Evolutionary conservation across 2,113 vertebrate genomes (phyloP).

Genomic region (rabbit (Oryctolagus cuniculus)): DNA sequence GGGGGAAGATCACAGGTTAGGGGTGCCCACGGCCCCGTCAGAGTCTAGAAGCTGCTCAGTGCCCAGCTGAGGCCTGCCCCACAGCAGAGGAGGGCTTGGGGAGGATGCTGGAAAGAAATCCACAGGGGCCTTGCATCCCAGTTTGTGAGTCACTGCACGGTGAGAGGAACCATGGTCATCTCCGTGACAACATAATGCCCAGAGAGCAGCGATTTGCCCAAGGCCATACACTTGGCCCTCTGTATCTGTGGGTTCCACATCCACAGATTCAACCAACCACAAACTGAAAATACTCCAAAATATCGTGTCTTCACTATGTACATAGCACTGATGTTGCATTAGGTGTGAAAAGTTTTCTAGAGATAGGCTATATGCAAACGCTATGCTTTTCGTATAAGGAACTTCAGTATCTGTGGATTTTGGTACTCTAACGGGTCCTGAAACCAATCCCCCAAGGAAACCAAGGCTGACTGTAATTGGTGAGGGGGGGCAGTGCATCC

Average conservation of each 20-base stretch:
- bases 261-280: not conserved
- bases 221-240: not conserved
- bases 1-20: not conserved
- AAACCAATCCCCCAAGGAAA: not conserved
- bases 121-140: not conserved
- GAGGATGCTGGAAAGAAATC: not conserved
- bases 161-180: not conserved
- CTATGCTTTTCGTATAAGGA: not conserved
- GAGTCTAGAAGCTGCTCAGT: not conserved
- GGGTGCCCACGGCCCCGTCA: not conserved
- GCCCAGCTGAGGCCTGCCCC: not conserved
- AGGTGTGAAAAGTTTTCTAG: not conserved
- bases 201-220: not conserved
- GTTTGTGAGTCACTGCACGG: not conserved
- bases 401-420: not conserved
- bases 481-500: not conserved
- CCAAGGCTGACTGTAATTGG: not conserved
- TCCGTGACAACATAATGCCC: not conserved
- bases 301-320: not conserved
- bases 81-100: accelerated
- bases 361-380: not conserved
- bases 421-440: not conserved
- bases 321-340: not conserved
- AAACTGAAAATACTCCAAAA: not conserved
- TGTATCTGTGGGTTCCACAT: too few species aligned